These are phyloP conservation scores for Narcine bancroftii DNA, from an alignment of 2,113 vertebrate genomes.

Conservation along the genomic window DNA sequence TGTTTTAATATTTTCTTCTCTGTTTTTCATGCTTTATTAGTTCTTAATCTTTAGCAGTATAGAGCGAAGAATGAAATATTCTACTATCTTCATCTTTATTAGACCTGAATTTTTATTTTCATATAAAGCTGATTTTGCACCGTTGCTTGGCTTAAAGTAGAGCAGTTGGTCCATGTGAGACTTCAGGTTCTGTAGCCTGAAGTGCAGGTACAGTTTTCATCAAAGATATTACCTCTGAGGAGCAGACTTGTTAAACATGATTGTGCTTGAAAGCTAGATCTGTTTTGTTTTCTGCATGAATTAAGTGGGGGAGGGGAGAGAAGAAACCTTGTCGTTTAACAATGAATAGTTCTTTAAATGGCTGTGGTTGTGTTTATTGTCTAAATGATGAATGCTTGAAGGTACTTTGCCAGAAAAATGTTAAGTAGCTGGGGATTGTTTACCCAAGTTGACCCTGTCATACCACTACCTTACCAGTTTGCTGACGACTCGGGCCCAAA, in stretches of 20 bases:
- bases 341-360: slow-evolving; percentile 28
- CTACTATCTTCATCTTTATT: slow-evolving; percentile 9
- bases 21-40: not conserved
- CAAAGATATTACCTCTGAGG: not conserved
- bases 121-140: not conserved
- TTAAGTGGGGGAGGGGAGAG: not conserved
- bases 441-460: not conserved
- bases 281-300: slow-evolving; percentile 22
- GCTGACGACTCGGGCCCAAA: slow-evolving; percentile 17
- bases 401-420: not conserved
- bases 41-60: not conserved
- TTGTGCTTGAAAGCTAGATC: not conserved
- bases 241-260: not conserved
- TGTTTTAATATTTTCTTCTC: not conserved
- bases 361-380: not conserved
- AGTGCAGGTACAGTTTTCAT: not conserved
- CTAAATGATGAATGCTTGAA: not conserved
- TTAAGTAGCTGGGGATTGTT: not conserved
- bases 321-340: slow-evolving; percentile 8
- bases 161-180: not conserved
- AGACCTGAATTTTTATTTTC: not conserved
- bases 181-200: not conserved
- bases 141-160: not conserved
- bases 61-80: not conserved
- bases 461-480: not conserved